Conservation (phyloP, 2,888 invertebrate species). For the Troides aeacus region DNA sequence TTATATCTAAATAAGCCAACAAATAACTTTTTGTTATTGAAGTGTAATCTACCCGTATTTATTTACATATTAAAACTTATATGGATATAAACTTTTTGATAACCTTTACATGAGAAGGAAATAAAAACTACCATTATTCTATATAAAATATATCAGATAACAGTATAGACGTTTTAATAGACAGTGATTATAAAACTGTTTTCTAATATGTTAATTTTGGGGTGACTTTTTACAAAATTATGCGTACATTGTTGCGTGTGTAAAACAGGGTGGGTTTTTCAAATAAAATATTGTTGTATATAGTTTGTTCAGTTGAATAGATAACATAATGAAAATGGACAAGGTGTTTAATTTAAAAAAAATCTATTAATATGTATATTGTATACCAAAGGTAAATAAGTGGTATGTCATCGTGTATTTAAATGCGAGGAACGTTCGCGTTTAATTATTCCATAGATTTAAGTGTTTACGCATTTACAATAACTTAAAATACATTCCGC, state of each 20-base stretch:
- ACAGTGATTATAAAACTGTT: neutral
- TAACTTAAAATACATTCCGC: constrained; percentile 18
- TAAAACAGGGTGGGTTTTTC: too few relatives aligned
- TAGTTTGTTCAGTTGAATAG: too few relatives aligned
- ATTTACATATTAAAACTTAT: too few relatives aligned
- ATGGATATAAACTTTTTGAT: neutral
- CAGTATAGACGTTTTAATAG: neutral
- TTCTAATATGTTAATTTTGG: neutral
- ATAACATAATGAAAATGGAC: too few relatives aligned
- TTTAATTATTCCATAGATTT: constrained; percentile 18
- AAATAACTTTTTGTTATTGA: too few relatives aligned
- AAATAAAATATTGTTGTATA: too few relatives aligned
- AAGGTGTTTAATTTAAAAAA: neutral
- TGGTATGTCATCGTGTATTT: constrained; percentile 10
- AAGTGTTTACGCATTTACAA: constrained; percentile 20
- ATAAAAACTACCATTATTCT: neutral
- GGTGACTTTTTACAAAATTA: neutral
- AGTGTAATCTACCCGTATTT: too few relatives aligned
- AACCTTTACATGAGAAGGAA: neutral
- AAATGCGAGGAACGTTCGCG: constrained; percentile 10
- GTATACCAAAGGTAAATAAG: neutral
- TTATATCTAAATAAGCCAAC: too few relatives aligned
- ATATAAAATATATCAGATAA: neutral
- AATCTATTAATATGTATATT: neutral
- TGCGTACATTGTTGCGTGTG: neutral